Evolutionary conservation across 2,888 invertebrate species (phyloP), one percentile per base, ranked within the genome.

Genomic region (Lithophane socia): DNA sequence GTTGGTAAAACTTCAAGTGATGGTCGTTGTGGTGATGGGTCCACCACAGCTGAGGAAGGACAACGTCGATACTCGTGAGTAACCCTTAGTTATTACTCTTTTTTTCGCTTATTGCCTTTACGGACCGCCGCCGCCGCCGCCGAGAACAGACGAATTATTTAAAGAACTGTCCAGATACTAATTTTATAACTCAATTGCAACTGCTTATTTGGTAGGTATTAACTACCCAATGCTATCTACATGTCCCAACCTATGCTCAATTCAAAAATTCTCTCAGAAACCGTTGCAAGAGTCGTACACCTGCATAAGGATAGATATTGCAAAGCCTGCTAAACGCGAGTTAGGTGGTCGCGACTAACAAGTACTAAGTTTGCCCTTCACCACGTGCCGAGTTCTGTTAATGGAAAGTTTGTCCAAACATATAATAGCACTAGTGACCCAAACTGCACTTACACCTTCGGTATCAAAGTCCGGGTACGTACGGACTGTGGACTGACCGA

Each of bases 401-500:
- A 93, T 92, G 89, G 92, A 92, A 93, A 92, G 92, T 89, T 92
- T 85, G 87, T 89, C 90, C 89, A 92, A 91, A 92, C 89, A 92
- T 86, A 91, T 67, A 90, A 89, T 88, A 92, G 92, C 92, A 92
- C 92, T 93, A 92, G 82, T 88, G 90, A 89, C 89, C 88, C 88
- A 91, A 91, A 89, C 84, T 89, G 89, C 91, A 96, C 96, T 96
- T 96, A 96, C 96, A 92, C 94, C 92, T 91, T 79, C 86, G 88
- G 91, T 91, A 92, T 90, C 90, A 92, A 92, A 92, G 92, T 92
- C 92, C 93, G 89, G 91, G 86, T 90, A 90, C 88, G 90, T 91
- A 90, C 92, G 86, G 86, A 87, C 88, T 91, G 89, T 88, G 88
- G 37, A 82, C 71, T 61, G 54, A 80, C 47, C 89, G 90, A 90